Base-by-base conservation (phyloP, 2,797 vertebrate genomes). In the Sternotherus odoratus region DNA sequence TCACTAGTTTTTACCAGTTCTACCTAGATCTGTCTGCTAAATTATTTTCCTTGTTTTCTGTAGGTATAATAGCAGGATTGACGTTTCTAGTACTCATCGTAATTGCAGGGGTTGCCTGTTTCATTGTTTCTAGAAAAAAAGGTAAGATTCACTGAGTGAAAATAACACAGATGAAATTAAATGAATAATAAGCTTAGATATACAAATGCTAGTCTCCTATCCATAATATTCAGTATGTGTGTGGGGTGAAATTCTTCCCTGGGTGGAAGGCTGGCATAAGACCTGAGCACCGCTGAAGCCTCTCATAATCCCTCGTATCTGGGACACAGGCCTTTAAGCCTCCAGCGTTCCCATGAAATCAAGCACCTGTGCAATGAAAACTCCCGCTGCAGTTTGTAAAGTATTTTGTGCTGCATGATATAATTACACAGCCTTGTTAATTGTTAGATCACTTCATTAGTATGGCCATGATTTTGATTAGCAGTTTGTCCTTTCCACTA, bases 51-150 rank as follows among this genome's bases (percentile, higher is more conserved):
- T 60, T 30, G 13, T 92, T 48, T 13, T 78, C 85, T 93, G 90
- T 57, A 97, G 83, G 95, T 88, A 95, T 96, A 94, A 97, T 94
- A 9, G 94, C 96, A 69, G 96, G 93, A 24, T 82, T 97, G 49
- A 88, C 91, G 1, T 78, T 95, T 51, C 77, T 96, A 66, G 1
- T 95, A 17, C 19, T 97, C 60, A 11, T 96, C 6, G 2, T 96
- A 77, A 85, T 98, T 4, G 54, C 13, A 74, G 8, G 93, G 93
- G 36, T 92, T 79, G 93, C 94, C 15, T 96, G 79, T 77, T 80
- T 91, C 79, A 90, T 97, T n/a, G 2, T 96, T 39, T 95, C 89
- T 11, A 95, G 85, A 79, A 97, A 69, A 84, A 98, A 93, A 96
- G 96, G 98, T 98, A 95, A 97, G 97, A 36, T 21, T 89, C 2